phyloP scores from a whole-genome alignment of 2,113 vertebrate genomes.

The Sciurus niger region DNA sequence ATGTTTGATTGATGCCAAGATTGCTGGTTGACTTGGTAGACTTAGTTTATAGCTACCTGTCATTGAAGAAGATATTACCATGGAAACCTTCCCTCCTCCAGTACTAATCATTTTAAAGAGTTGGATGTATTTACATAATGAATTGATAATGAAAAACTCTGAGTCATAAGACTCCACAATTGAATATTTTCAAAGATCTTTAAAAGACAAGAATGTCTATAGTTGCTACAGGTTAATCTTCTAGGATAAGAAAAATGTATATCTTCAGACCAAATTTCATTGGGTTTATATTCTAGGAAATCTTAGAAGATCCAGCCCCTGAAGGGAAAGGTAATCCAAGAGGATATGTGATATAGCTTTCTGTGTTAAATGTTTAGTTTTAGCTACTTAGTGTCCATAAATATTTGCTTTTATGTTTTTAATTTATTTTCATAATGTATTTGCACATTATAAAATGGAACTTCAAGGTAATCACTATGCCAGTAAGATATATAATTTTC shows the following conservation, averaged over 20 bases:
- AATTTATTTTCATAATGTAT: constrained; percentile 35
- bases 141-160: constrained; percentile 61
- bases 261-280: constrained; percentile 56
- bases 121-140: constrained; percentile 23
- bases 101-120: constrained; percentile 54
- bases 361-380: constrained; percentile 37
- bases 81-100: not conserved
- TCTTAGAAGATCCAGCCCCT: not conserved
- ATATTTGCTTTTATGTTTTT: not conserved
- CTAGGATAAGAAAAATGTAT: constrained; percentile 56
- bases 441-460: constrained; percentile 32
- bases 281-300: constrained; percentile 34
- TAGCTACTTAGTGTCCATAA: not conserved
- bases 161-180: constrained; percentile 6
- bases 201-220: constrained; percentile 33
- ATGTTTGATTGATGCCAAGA: not conserved
- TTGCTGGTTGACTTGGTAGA: not conserved
- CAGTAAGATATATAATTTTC: not conserved
- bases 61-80: constrained; percentile 23
- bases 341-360: not conserved
- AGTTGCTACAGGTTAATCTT: constrained; percentile 47
- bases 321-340: not conserved
- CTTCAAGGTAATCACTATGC: not conserved
- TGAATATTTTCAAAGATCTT: constrained; percentile 46
- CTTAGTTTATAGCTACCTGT: constrained; percentile 20